Percentiles rank a stretch among this genome's conserved stretches.
Conservation (phyloP, 2,797 vertebrate species). For the Erethizon dorsatum region DNA sequence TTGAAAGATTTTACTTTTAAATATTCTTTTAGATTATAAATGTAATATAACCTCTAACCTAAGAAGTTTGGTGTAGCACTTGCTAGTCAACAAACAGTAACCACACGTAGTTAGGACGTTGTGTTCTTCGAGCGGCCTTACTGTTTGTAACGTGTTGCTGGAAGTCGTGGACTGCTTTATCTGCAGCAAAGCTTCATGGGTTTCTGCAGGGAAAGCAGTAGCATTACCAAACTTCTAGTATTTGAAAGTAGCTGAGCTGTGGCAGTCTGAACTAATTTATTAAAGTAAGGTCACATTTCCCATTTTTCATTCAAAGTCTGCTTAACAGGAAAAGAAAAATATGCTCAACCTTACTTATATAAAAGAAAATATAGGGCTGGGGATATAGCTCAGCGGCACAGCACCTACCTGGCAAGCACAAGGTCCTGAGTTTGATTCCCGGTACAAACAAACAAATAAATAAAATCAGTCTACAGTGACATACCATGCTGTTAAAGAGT, state of each 20-base stretch:
- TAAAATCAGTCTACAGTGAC: slow-evolving; percentile 2
- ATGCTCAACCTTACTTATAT: neutral
- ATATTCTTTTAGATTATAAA: slow-evolving; percentile 59
- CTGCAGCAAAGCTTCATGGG: slow-evolving; percentile 31
- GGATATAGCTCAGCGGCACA: no score
- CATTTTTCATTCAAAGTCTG: slow-evolving; percentile 39
- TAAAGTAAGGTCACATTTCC: slow-evolving; percentile 41
- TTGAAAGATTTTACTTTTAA: slow-evolving; percentile 53
- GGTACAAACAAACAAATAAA: no score
- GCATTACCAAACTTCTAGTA: slow-evolving; percentile 6
- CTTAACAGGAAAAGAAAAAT: slow-evolving; percentile 22
- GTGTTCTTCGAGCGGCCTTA: slow-evolving; percentile 66
- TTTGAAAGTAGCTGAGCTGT: slow-evolving; percentile 63
- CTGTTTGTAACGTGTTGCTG: slow-evolving; percentile 50
- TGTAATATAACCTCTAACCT: slow-evolving; percentile 5
- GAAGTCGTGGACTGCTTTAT: slow-evolving; percentile 2
- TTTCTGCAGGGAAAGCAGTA: slow-evolving; percentile 61
- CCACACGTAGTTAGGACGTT: neutral
- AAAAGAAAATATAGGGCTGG: slow-evolving; percentile 25
- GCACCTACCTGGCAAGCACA: no score
- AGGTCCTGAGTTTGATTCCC: no score
- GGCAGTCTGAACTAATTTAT: slow-evolving; percentile 44
- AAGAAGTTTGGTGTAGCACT: slow-evolving; percentile 25
- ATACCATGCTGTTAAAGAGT: slow-evolving; percentile 51
- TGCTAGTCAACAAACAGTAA: neutral